A percentile compares a stretch with the other conserved stretches of the same genome.
Conservation (phyloP, 2,113 vertebrate species). For the Psilopsiagon aurifrons region DNA sequence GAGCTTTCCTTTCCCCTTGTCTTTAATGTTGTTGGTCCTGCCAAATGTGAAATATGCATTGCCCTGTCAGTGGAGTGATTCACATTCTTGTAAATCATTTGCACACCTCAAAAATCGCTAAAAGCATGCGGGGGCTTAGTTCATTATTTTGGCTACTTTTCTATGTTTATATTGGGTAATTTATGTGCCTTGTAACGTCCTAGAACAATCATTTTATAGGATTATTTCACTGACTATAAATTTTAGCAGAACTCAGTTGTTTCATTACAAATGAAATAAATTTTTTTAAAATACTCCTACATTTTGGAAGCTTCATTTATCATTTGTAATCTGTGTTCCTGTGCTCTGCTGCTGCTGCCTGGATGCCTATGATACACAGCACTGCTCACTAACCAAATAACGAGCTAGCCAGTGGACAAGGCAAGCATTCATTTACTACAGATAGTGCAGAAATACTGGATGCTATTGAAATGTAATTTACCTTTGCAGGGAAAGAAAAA, state of each 20-base stretch:
- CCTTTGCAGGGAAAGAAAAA: background rate
- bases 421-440: background rate
- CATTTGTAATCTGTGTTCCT: background rate
- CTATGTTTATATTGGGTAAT: slow-evolving; percentile 62
- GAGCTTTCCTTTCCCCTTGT: background rate
- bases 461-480: background rate
- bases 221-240: slow-evolving; percentile 65
- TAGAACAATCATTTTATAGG: slow-evolving; percentile 55
- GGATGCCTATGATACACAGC: background rate
- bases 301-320: background rate
- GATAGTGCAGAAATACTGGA: background rate
- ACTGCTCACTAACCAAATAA: background rate
- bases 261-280: slow-evolving; percentile 61
- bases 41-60: background rate
- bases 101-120: background rate
- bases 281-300: background rate
- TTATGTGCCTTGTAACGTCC: slow-evolving; percentile 61
- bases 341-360: background rate
- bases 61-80: background rate
- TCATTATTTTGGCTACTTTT: slow-evolving; percentile 52
- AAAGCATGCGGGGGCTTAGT: background rate
- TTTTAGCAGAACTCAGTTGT: slow-evolving; percentile 36
- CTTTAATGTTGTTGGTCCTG: background rate
- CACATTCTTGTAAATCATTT: slow-evolving; percentile 9
- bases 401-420: background rate